These are phyloP conservation scores for Festucalex cinctus DNA, from an alignment of 2,113 vertebrate species.

Conservation along the genomic window DNA sequence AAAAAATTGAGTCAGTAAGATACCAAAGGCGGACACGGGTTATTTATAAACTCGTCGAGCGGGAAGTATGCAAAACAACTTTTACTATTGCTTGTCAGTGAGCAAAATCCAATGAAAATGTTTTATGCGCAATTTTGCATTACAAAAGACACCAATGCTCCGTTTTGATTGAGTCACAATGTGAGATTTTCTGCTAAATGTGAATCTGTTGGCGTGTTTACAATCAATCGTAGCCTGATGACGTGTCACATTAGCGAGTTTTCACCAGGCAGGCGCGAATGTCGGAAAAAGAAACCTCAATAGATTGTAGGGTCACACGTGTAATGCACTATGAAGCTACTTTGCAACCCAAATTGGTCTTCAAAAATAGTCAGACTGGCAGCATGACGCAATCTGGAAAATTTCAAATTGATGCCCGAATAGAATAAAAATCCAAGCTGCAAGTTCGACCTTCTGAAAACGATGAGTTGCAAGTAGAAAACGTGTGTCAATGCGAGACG, in stretches of 20 bases:
- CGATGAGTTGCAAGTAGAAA: too few relatives aligned
- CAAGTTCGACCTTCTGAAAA: too few relatives aligned
- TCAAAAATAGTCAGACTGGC: neutral
- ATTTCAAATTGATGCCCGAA: neutral
- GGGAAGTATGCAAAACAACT: conserved; percentile 21
- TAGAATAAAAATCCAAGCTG: too few relatives aligned
- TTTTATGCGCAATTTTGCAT: neutral
- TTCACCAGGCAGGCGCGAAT: neutral
- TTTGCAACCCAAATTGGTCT: conserved; percentile 7
- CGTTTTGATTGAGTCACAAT: neutral
- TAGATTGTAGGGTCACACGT: neutral
- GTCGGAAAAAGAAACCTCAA: conserved; percentile 14
- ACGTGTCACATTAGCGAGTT: neutral
- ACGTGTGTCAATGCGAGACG: neutral
- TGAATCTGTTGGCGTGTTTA: neutral
- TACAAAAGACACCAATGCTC: neutral
- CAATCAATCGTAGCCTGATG: conserved; percentile 7
- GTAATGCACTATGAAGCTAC: neutral
- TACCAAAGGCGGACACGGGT: conserved; percentile 23
- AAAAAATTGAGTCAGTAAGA: conserved; percentile 22
- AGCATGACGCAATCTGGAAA: neutral
- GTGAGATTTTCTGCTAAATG: neutral
- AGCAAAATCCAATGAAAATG: neutral
- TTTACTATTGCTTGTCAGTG: neutral
- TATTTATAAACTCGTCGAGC: conserved; percentile 55